Base-by-base conservation (phyloP, 2,797 vertebrate species). In the Pangasius larnaudii region DNA sequence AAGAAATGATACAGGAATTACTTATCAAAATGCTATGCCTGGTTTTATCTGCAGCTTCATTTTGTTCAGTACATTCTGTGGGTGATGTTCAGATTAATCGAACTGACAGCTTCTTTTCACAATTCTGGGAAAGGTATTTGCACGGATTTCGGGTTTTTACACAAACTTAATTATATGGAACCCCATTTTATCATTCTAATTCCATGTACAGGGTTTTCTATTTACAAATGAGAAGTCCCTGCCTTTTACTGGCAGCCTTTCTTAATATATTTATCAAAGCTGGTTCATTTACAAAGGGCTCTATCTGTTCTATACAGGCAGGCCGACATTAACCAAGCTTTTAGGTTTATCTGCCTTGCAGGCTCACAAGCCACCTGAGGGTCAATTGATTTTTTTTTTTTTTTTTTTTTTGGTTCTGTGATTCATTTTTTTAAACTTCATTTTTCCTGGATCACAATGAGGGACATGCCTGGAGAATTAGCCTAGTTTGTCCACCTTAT, bases 251-350 rank as follows among this genome's bases (percentile, higher is more conserved):
- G 98, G 96, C 98, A 97, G 98, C 98, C 98, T 97, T 97, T 97
- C 98, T 98, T 99, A 99, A 99, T 99, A 98, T 99, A 99, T 99
- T 99, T 99, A 99, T 99, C 98, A 99, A 98, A 98, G 98, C 97
- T 95, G 97, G 97, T 98, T 99, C 98, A 99, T 99, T 99, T 99
- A 98, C 98, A 98, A 98, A 98, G 98, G 97, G 97, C 98, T 98
- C 98, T 99, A 99, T 99, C 98, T 98, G 97, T 97, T 96, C 97
- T 97, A 97, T 96, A 98, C 98, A 99, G 98, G 97, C 98, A 96
- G 97, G 96, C 97, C 97, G 96, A 98, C 98, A 98, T 98, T 99
- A 99, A 99, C 97, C 97, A 97, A 98, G 98, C 98, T 98, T 98
- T 98, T 98, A 97, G 98, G 97, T 98, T 99, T 99, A 99, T 99